A percentile compares a stretch with the other conserved stretches of the same genome.
These are phyloP conservation scores for Petroica traversi DNA, from an alignment of 2,113 vertebrate species.

Conservation along the genomic window DNA sequence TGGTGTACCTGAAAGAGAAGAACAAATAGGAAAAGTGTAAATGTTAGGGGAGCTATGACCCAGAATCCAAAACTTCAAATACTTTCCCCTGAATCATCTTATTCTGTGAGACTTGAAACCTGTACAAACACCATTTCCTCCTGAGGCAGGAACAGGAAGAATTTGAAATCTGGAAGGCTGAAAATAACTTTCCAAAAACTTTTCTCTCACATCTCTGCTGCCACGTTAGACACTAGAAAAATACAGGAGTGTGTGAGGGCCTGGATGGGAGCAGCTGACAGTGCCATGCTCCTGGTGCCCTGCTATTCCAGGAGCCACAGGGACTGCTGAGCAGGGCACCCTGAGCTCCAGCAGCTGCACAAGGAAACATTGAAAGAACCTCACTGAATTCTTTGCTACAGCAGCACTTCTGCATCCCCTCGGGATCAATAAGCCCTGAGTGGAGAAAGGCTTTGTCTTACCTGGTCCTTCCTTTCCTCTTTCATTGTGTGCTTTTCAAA, in stretches of 20 bases:
- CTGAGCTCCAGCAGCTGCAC: background rate
- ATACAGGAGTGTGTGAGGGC: background rate
- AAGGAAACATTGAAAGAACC: background rate
- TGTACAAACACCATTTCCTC: background rate
- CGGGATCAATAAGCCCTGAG: background rate
- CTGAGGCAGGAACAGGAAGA: background rate
- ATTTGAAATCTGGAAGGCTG: background rate
- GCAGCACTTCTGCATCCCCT: background rate
- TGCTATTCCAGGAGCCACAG: background rate
- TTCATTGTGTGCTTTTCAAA: background rate
- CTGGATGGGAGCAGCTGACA: background rate
- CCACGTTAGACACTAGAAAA: background rate
- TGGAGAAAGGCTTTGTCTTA: background rate
- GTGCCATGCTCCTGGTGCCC: background rate
- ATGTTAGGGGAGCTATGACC: background rate
- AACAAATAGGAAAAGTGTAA: constrained; percentile 1
- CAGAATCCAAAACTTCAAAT: background rate
- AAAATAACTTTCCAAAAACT: background rate
- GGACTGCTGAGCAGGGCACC: background rate
- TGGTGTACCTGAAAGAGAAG: background rate
- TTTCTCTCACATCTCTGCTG: background rate
- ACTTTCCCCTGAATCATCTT: background rate
- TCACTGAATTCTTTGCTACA: background rate
- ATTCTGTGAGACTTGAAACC: background rate
- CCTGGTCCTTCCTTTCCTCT: background rate